These are phyloP conservation scores for Drosophila pseudoobscura DNA, from an alignment of 1,140 invertebrate species.

Conservation along the genomic window DNA sequence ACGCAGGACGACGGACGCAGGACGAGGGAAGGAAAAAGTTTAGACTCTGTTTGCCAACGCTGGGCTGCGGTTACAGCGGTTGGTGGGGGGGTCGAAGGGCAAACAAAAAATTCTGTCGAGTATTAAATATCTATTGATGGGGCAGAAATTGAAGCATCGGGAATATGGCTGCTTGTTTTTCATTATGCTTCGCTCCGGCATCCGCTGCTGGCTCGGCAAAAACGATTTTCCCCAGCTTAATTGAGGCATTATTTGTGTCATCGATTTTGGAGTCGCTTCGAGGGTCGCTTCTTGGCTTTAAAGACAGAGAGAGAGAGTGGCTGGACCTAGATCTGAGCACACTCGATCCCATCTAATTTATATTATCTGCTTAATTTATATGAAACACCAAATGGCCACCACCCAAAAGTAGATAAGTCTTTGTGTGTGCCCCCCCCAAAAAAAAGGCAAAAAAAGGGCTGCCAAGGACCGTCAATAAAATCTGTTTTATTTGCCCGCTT, in stretches of 20 bases:
- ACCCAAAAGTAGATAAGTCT: conserved; percentile 31
- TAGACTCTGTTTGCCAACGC: conserved; percentile 57
- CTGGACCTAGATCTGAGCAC: conserved; percentile 22
- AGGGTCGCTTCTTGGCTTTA: not conserved
- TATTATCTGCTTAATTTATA: conserved; percentile 77
- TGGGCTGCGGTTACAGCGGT: conserved; percentile 51
- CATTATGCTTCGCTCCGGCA: not conserved
- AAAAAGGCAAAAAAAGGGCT: conserved; percentile 35
- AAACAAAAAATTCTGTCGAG: conserved; percentile 63
- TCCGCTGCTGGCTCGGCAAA: conserved; percentile 8
- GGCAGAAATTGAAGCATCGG: conserved; percentile 35
- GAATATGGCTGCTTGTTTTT: conserved; percentile 51
- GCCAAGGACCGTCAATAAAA: conserved; percentile 64
- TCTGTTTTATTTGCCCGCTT: conserved; percentile 68
- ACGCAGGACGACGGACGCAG: conserved; percentile 4
- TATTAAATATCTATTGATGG: conserved; percentile 79
- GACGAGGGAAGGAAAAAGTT: conserved; percentile 48
- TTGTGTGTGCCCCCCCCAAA: not conserved
- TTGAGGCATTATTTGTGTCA: conserved; percentile 79
- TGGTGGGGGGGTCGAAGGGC: not conserved
- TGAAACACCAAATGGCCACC: conserved; percentile 41
- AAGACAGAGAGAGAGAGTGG: not conserved
- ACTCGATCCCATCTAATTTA: conserved; percentile 56
- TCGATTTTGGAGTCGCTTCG: conserved; percentile 49
- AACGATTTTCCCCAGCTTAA: conserved; percentile 49